Evolutionary conservation across 2,113 vertebrate species (phyloP), one percentile per base, ranked within the genome.

Genomic region (Aptenodytes patagonicus): DNA sequence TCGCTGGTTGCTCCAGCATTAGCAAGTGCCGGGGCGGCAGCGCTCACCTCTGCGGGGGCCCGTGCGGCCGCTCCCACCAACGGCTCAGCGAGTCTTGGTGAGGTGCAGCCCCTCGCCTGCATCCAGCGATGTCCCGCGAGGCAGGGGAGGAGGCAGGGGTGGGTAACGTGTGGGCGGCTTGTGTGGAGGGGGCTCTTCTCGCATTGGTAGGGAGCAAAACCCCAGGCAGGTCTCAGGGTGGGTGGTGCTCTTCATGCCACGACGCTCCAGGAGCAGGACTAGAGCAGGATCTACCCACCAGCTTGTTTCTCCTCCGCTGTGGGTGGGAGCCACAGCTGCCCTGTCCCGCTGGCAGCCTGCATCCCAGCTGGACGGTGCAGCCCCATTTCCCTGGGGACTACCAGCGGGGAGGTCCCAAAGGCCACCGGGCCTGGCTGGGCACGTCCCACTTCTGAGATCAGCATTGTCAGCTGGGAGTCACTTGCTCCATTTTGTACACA

Each of bases 221-320:
- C 71, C 71, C 47, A 5, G 71, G 52, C 13, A 22, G 64, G 29
- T 4, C 19, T 8, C 2, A 2, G 79, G 69, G 10, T 10, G 10
- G 21, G 55, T 9, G 42, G 2, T 52, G 44, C 7, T 22, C 5
- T 2, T 3, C 11, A 0, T 3, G 24, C 47, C 9, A 0, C 2
- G 31, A 25, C 19, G 1, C 17, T 6, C 26, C 70, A 61, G 54
- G 18, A 55, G 47, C 58, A 32, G 57, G 20, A 12, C 29, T 4
- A 24, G 40, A 44, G 61, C 13, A 36, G 65, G 76, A 42, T 22
- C 68, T 55, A 2, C 22, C 40, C 54, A 26, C 10, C 83, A 36
- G 75, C 75, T 46, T 25, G 75, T 31, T 80, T 60, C 52, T n/a
- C 46, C 24, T 7, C 36, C 0, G 1, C 19, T 9, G 34, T 4